Evolutionary conservation across 2,113 vertebrate genomes (phyloP).

Genomic region (Rhinoderma darwinii): DNA sequence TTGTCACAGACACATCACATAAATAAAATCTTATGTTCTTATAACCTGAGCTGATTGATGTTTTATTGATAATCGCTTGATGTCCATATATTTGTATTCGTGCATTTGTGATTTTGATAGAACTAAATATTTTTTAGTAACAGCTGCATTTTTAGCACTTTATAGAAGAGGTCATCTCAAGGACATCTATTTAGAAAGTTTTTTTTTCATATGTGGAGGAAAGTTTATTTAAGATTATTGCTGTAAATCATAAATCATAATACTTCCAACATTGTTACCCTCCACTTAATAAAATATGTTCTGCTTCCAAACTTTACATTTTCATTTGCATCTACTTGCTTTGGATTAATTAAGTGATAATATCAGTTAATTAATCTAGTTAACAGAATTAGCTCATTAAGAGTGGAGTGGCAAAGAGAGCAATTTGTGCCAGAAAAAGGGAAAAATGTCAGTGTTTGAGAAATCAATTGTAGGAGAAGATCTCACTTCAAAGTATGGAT

Average conservation of each 20-base stretch:
- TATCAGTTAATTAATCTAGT: constrained; percentile 14
- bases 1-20: background rate
- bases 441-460: background rate
- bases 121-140: background rate
- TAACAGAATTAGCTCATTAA: constrained; percentile 16
- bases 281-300: background rate
- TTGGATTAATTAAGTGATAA: constrained; percentile 15
- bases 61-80: background rate
- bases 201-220: background rate
- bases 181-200: background rate
- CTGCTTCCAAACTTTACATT: background rate
- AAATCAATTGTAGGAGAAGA: background rate
- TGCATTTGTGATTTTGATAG: background rate
- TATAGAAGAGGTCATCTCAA: background rate
- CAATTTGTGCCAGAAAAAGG: background rate
- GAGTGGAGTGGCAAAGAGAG: background rate
- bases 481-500: background rate
- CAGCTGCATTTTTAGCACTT: background rate
- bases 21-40: background rate
- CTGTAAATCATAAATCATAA: background rate
- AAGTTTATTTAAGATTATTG: background rate
- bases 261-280: background rate
- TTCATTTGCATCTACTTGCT: background rate
- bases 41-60: background rate
- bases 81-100: background rate